Base-by-base conservation (phyloP, 2,888 invertebrate genomes). In the Drosophila pegasa region DNA sequence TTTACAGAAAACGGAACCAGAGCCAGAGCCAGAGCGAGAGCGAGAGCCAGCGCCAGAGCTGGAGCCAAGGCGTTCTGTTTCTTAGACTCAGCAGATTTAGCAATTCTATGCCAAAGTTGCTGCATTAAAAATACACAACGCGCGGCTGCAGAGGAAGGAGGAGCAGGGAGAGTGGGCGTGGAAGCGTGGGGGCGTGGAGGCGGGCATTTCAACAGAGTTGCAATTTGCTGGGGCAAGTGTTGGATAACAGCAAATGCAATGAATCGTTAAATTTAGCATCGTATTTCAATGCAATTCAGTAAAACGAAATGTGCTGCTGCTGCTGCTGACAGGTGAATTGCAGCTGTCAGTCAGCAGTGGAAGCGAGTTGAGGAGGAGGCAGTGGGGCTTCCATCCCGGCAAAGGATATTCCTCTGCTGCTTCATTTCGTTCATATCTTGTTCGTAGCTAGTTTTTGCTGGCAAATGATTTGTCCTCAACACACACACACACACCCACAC, bases 221-320 rank as follows among this genome's bases (percentile, higher is more conserved):
- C 84, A 87, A 87, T 82, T 81, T 87, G 70, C 58, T 37, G 60
- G 41, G 33, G 51, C 68, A 63, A 69, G 81, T 65, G 74, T 74
- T 65, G 78, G 83, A 48, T 83, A 71, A 73, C 78, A 59, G 63
- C 51, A 78, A 87, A 87, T 87, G 87, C 86, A 85, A 87, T 85
- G 88, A 85, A 85, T 87, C 84, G 84, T 87, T 85, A 85, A 85
- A 87, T 87, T 84, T 87, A 85, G 88, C 88, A 87, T 85, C 85
- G 86, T 69, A 86, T 88, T 86, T 86, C 79, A 88, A 88, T 86
- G 87, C 83, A 80, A 85, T 87, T 79, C 75, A 75, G 75, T 74
- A 64, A 66, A 74, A 80, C 80, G 76, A 69, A 85, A 79, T 73
- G 63, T 63, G 51, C 63, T 63, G 56, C 65, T 75, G 66, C 75